A percentile compares a stretch with the other conserved stretches of the same genome.
These are phyloP conservation scores for Aleiodes sp. DNA, from an alignment of 1,140 invertebrate species.

Conservation along the genomic window DNA sequence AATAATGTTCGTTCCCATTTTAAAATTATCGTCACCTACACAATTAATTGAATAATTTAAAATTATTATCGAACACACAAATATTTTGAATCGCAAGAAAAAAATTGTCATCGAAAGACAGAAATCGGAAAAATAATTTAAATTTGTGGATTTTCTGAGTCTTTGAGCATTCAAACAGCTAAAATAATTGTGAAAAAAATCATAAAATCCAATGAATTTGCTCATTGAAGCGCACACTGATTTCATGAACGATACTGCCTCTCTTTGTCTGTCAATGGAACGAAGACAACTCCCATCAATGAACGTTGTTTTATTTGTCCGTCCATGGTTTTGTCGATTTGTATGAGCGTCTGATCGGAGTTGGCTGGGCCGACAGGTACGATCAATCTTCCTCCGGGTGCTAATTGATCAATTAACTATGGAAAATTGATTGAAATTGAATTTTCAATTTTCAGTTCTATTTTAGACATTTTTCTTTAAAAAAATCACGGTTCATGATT, in stretches of 20 bases:
- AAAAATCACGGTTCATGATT: no score
- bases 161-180: background rate
- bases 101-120: no score
- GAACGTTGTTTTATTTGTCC: conserved; percentile 81
- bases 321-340: conserved; percentile 88
- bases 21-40: no score
- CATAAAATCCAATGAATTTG: conserved; percentile 29
- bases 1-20: no score
- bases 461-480: no score
- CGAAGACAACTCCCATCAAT: conserved; percentile 96
- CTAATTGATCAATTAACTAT: conserved; percentile 76
- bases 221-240: conserved; percentile 48
- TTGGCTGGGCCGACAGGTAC: conserved; percentile 89
- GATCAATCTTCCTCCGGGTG: conserved; percentile 87
- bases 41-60: no score
- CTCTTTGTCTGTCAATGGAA: conserved; percentile 92
- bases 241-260: conserved; percentile 68
- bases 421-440: conserved; percentile 30
- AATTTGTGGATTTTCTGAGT: conserved; percentile 5
- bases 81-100: background rate
- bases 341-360: conserved; percentile 81
- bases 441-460: background rate
- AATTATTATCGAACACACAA: background rate
- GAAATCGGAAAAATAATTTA: background rate
- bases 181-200: conserved; percentile 4